Evolutionary conservation across 2,888 invertebrate species (phyloP).

Genomic region (Dilophus febrilis): DNA sequence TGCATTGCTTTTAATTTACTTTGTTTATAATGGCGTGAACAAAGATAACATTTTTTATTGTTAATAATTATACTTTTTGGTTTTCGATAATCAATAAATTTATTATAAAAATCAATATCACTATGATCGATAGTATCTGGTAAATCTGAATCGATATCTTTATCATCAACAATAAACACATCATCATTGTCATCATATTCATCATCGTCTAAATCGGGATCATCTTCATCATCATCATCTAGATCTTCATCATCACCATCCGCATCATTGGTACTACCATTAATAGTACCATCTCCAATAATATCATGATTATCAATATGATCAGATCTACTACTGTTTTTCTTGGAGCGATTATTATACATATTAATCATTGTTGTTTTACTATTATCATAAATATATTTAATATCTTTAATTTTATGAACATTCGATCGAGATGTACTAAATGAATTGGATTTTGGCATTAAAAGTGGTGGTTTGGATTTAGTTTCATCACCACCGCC

Average conservation of each 20-base stretch:
- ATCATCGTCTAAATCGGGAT: conserved; percentile 25
- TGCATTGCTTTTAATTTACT: no score
- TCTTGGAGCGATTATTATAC: conserved; percentile 14
- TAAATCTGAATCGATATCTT: no score
- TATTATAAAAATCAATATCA: no score
- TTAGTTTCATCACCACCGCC: conserved; percentile 19
- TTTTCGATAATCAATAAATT: no score
- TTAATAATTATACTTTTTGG: no score
- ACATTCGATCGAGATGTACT: conserved; percentile 13
- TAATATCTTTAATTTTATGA: background rate
- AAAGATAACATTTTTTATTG: no score
- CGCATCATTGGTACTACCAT: conserved; percentile 11
- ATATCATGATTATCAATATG: conserved; percentile 22
- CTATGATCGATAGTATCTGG: no score
- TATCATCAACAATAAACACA: no score
- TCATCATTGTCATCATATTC: conserved; percentile 21
- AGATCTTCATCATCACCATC: conserved; percentile 15
- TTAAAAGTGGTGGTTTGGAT: conserved; percentile 11
- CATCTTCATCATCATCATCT: conserved; percentile 10
- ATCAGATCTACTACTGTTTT: conserved; percentile 14
- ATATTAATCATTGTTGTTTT: background rate
- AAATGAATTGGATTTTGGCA: conserved; percentile 30
- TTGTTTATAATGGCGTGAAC: no score
- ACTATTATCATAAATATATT: background rate
- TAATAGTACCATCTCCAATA: conserved; percentile 2